Percentiles rank a stretch among this genome's conserved stretches.
phyloP scores from a whole-genome alignment of 2,797 vertebrate genomes.

The Geranospiza caerulescens region DNA sequence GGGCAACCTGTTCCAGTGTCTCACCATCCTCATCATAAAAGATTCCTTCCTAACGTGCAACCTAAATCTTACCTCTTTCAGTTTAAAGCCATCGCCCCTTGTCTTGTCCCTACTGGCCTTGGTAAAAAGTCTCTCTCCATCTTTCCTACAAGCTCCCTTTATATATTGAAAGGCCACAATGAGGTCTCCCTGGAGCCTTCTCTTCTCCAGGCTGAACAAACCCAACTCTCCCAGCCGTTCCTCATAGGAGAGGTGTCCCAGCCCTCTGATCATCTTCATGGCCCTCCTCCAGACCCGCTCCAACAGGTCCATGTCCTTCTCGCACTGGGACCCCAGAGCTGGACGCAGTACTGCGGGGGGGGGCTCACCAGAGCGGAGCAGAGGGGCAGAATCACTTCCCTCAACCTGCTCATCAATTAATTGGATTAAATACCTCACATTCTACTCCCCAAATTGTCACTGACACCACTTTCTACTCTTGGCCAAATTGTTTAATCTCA shows the following conservation, averaged over 20 bases:
- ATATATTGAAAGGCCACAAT: not conserved
- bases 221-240: not conserved
- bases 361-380: not conserved
- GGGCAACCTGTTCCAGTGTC: not conserved
- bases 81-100: not conserved
- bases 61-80: not conserved
- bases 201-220: not conserved
- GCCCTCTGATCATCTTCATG: not conserved
- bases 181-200: not conserved
- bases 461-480: not conserved
- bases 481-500: not conserved
- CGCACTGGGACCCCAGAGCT: fast-evolving
- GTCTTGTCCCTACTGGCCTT: too few relatives aligned
- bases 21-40: not conserved
- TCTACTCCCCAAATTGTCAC: not conserved
- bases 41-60: not conserved
- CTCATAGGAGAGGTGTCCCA: not conserved
- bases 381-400: not conserved
- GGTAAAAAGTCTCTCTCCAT: not conserved
- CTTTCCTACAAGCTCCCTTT: not conserved
- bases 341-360: not conserved
- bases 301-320: fast-evolving
- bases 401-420: not conserved
- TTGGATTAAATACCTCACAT: not conserved
- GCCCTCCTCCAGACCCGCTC: fast-evolving